These are phyloP conservation scores for Phymorhynchus buccinoides DNA, from an alignment of 1,140 invertebrate species.

Conservation along the genomic window DNA sequence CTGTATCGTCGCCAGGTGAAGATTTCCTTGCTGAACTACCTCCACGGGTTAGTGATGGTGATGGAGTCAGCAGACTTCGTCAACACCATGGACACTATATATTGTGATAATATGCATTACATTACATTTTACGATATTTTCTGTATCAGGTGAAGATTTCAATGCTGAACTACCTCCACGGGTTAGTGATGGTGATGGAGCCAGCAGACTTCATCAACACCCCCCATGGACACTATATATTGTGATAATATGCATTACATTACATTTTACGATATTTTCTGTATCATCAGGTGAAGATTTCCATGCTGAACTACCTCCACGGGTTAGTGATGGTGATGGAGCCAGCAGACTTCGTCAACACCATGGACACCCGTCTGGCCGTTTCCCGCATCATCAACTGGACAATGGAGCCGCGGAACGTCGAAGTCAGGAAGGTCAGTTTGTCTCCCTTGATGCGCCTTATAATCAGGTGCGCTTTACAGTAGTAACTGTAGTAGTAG, in stretches of 20 bases:
- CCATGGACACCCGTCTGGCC: slow-evolving; percentile 74
- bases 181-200: slow-evolving; percentile 72
- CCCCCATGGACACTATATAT: slow-evolving; percentile 75
- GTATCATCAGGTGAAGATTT: slow-evolving; percentile 70
- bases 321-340: slow-evolving; percentile 72
- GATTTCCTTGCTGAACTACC: slow-evolving; percentile 72
- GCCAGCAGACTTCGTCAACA: slow-evolving; percentile 70
- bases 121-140: too few species aligned
- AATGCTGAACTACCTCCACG: slow-evolving; percentile 73
- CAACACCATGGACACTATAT: slow-evolving; percentile 73
- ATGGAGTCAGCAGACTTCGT: slow-evolving; percentile 74
- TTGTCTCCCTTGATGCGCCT: too few species aligned
- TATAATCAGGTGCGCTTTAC: too few species aligned
- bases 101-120: too few species aligned
- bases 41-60: slow-evolving; percentile 68
- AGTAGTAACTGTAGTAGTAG: too few species aligned
- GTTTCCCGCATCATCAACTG: slow-evolving; percentile 76
- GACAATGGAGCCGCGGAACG: slow-evolving; percentile 76
- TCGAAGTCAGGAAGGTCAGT: slow-evolving; percentile 82
- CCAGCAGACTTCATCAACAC: slow-evolving; percentile 71
- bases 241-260: too few species aligned
- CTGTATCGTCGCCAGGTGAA: slow-evolving; percentile 72
- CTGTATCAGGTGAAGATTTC: slow-evolving; percentile 73
- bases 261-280: too few species aligned
- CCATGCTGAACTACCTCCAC: slow-evolving; percentile 73